These are phyloP conservation scores for Enteromius anoplus DNA, from an alignment of 2,797 vertebrate genomes.

Conservation along the genomic window DNA sequence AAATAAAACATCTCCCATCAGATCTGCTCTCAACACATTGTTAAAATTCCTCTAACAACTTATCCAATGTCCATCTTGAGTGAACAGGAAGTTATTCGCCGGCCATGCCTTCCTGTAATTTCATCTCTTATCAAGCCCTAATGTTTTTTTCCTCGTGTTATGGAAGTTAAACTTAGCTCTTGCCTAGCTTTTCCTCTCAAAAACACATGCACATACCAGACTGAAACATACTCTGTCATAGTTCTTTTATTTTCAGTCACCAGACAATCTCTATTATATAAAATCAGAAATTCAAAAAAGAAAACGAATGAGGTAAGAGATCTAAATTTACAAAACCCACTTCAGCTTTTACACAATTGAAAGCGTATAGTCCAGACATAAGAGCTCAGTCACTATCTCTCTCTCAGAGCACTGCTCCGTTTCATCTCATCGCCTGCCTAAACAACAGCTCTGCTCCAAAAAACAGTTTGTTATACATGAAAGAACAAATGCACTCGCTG, in stretches of 20 bases:
- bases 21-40: conserved; percentile 68
- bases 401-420: neutral
- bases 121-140: neutral
- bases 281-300: conserved; percentile 10
- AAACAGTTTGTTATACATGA: neutral
- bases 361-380: conserved; percentile 50
- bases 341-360: conserved; percentile 63
- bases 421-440: neutral
- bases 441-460: conserved; percentile 15
- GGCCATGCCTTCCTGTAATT: neutral
- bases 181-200: neutral
- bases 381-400: conserved; percentile 33
- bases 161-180: neutral
- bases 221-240: neutral
- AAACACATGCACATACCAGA: neutral
- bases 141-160: neutral
- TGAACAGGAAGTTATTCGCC: conserved; percentile 24
- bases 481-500: conserved; percentile 3
- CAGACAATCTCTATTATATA: conserved; percentile 1
- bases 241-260: neutral
- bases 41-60: conserved; percentile 47
- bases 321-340: conserved; percentile 54
- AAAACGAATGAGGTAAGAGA: conserved; percentile 68
- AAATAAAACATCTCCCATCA: conserved; percentile 36
- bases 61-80: conserved; percentile 32